Evolutionary conservation across 2,888 invertebrate species (phyloP).

Genomic region (Lepidocyrtinus sp.): DNA sequence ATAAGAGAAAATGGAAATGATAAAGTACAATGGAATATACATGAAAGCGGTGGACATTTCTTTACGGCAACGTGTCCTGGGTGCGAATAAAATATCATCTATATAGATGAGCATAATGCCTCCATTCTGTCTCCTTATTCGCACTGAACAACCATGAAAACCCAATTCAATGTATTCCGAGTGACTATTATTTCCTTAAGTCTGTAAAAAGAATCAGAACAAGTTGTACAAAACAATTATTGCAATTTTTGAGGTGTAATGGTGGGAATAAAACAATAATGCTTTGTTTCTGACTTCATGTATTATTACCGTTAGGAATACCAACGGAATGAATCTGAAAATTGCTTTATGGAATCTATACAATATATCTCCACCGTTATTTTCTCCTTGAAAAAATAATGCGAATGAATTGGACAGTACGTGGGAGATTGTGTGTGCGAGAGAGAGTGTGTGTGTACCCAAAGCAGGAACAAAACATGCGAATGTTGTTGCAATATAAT

Average conservation of each 20-base stretch:
- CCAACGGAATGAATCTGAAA: neutral
- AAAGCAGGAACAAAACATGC: neutral
- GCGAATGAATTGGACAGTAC: no score
- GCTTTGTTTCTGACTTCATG: neutral
- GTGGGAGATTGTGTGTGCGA: no score
- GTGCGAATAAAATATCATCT: neutral
- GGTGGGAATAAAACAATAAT: neutral
- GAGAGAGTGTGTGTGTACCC: neutral
- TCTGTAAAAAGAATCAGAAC: neutral
- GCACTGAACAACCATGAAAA: neutral
- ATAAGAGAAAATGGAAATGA: no score
- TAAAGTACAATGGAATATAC: neutral
- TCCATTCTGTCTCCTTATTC: neutral
- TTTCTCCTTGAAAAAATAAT: no score
- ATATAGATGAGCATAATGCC: neutral
- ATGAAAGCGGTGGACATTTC: neutral
- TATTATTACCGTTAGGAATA: neutral
- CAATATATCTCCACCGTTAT: neutral
- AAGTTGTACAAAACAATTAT: neutral
- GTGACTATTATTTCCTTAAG: no score
- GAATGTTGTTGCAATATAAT: conserved; percentile 32
- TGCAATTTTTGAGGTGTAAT: neutral
- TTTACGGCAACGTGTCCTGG: neutral
- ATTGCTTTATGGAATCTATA: neutral
- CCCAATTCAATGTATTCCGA: no score